Evolutionary conservation across 1,140 invertebrate species (phyloP).

Genomic region (Whitmania pigra): DNA sequence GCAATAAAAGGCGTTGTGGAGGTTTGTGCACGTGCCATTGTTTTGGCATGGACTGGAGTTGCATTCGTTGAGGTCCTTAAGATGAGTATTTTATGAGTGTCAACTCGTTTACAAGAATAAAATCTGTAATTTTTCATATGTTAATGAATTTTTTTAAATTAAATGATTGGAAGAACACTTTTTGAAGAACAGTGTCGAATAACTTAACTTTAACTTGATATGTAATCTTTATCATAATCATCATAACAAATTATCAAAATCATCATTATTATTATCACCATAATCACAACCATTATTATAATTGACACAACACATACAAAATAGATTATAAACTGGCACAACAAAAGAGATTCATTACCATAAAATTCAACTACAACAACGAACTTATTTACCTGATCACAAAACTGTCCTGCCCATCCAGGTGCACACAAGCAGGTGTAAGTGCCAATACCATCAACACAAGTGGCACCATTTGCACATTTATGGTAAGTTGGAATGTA

Average conservation of each 20-base stretch:
- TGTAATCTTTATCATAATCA: too few relatives aligned
- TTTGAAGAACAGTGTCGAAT: too few relatives aligned
- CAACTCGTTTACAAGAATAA: not conserved
- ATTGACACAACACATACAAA: too few relatives aligned
- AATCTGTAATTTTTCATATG: conserved; percentile 1
- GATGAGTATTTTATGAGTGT: conserved; percentile 2
- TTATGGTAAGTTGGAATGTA: not conserved
- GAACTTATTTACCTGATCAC: conserved; percentile 25
- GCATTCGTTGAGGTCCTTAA: conserved; percentile 45
- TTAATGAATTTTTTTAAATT: too few relatives aligned
- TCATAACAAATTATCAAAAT: too few relatives aligned
- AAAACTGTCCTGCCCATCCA: conserved; percentile 32
- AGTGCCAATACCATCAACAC: conserved; percentile 29
- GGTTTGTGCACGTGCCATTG: conserved; percentile 59
- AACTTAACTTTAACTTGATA: too few relatives aligned
- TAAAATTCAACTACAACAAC: not conserved
- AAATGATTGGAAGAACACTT: not conserved
- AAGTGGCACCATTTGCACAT: conserved; percentile 32
- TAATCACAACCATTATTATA: too few relatives aligned
- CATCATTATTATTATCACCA: too few relatives aligned
- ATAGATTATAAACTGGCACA: not conserved
- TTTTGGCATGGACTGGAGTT: conserved; percentile 65
- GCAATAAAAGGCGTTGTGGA: conserved; percentile 43
- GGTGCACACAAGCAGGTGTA: conserved; percentile 32
- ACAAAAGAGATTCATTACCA: not conserved